Conservation (phyloP, 2,888 invertebrate genomes). For the Hanleya hanleyi region DNA sequence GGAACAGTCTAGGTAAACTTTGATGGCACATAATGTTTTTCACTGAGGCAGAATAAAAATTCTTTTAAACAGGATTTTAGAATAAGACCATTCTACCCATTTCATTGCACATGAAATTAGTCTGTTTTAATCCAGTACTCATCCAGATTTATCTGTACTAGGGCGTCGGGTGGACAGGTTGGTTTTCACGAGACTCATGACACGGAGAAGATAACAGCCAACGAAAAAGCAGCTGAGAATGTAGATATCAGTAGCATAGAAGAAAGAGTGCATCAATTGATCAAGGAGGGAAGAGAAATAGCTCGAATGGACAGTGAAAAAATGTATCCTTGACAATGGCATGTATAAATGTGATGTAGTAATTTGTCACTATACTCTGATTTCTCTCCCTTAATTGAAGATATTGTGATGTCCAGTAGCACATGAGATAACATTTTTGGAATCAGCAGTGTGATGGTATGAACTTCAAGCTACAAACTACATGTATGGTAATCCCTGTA, state of each 20-base stretch:
- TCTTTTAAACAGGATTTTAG: too few relatives aligned
- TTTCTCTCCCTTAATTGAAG: too few relatives aligned
- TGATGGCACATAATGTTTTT: too few relatives aligned
- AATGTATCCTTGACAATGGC: slow-evolving; percentile 11
- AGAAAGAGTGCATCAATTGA: slow-evolving; percentile 27
- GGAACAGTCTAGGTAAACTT: too few relatives aligned
- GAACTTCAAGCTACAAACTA: too few relatives aligned
- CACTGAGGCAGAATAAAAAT: too few relatives aligned
- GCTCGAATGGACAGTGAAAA: neutral
- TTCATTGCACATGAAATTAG: neutral
- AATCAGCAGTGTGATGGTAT: too few relatives aligned
- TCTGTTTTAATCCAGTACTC: neutral
- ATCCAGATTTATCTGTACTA: slow-evolving; percentile 28
- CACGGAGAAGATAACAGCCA: slow-evolving; percentile 49
- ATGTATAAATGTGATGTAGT: too few relatives aligned
- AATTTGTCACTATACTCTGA: too few relatives aligned
- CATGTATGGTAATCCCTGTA: too few relatives aligned
- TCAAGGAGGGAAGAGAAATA: slow-evolving; percentile 9
- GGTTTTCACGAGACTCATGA: slow-evolving; percentile 59
- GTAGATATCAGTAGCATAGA: neutral
- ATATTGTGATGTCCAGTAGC: too few relatives aligned
- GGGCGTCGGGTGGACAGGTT: slow-evolving; percentile 55
- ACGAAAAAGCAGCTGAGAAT: slow-evolving; percentile 19
- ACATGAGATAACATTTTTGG: too few relatives aligned
- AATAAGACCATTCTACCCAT: neutral